Evolutionary conservation across 1,140 invertebrate species (phyloP), one percentile per base, ranked within the genome.

Genomic region (Kradibia gibbosae): DNA sequence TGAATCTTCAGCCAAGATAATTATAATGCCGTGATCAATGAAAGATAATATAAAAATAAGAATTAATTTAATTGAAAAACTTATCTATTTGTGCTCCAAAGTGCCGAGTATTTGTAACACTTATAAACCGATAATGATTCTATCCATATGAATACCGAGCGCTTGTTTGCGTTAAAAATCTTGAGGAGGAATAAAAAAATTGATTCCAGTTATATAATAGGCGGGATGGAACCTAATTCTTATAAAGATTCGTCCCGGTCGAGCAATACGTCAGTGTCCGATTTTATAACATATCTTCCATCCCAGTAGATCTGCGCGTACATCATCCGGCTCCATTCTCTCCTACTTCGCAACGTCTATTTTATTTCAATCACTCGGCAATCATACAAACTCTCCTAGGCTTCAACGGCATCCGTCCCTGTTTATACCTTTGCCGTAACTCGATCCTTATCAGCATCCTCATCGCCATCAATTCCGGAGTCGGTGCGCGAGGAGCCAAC

Each of bases 401-500:
- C 28, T 78, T 45, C 22, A 17, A 28, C 0, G 20, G 20, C 36
- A 7, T 20, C 22, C 55, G 22, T 0, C 31, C 25, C 10, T 42
- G n/a, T 70, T 45, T 48, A 20, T 17, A 77, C n/a, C 25, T 20
- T 34, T 20, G 20, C 25, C n/a, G 17, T 65, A 31, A 42, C 34
- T 25, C 20, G 50, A 60, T 45, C 13, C 72, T 65, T 81, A 81
- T 75, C 48, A 36, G 25, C 31, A 53, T 20, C 3, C 3, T 42
- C 55, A 25, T 73, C 28, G 71, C 50, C 57, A 73, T 74, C 31
- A 70, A 70, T 53, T n/a, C n/a, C n/a, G n/a, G n/a, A n/a, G 42
- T 8, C 42, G 3, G 28, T 31, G 28, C 3, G 31, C 2, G 53
- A 28, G 4, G 25, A n/a, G 13, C 5, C 65, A 3, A 67, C 3